Conservation (phyloP, 2,888 invertebrate species). For the Drosophila anceps region DNA sequence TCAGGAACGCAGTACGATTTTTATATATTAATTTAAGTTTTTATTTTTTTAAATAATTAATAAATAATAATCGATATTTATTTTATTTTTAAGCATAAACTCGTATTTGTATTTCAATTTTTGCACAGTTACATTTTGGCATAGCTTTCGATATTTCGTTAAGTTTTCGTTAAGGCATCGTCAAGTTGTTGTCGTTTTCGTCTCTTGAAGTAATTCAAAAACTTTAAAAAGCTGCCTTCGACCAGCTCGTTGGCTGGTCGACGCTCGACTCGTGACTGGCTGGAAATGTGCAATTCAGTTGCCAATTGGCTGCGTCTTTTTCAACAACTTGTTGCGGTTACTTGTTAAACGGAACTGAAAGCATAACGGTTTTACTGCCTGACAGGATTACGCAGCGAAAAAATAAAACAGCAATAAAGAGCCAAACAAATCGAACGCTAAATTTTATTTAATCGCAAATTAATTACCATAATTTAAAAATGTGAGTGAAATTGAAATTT, state of each 20-base stretch:
- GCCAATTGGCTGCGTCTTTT: conserved; percentile 73
- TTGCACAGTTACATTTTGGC: not conserved
- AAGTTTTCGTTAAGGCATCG: conserved; percentile 60
- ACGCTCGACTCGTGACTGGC: conserved; percentile 30
- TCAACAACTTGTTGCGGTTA: conserved; percentile 65
- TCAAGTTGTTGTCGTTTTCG: conserved; percentile 21
- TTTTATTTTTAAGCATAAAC: not conserved
- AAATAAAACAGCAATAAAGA: not conserved
- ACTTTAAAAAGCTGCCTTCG: conserved; percentile 63
- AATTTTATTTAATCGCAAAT: conserved; percentile 2
- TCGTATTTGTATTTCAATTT: not conserved
- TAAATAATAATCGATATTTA: too few species aligned
- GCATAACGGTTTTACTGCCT: conserved; percentile 8
- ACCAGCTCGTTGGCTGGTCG: conserved; percentile 29
- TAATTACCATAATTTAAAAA: conserved; percentile 22
- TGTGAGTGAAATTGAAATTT: conserved; percentile 41
- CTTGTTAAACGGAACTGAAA: not conserved
- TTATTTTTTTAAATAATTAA: too few species aligned
- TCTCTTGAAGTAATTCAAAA: conserved; percentile 44
- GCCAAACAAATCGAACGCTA: not conserved
- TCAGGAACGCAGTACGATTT: too few species aligned
- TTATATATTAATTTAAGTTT: too few species aligned
- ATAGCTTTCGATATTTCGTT: conserved; percentile 46
- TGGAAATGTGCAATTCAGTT: conserved; percentile 63
- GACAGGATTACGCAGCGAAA: conserved; percentile 31